A percentile compares a stretch with the other conserved stretches of the same genome.
Evolutionary conservation across 2,888 invertebrate species (phyloP).

Genomic region (Leuctra nigra): DNA sequence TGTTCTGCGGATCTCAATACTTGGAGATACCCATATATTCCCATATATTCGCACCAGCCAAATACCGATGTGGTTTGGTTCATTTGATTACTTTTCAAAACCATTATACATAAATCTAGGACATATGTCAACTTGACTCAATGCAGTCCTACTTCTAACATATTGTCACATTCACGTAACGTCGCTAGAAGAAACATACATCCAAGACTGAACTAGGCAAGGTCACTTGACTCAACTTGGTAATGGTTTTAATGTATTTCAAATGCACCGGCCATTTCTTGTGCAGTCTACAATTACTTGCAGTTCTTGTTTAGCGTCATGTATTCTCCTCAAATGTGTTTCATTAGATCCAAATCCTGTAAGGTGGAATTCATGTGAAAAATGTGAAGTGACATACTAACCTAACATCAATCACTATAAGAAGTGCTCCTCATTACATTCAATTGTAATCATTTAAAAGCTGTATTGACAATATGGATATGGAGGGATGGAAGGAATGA

Average conservation of each 20-base stretch:
- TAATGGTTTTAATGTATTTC: conserved; percentile 3
- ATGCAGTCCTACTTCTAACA: conserved; percentile 7
- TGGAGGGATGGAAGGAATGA: too few species aligned
- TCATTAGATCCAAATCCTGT: conserved; percentile 14
- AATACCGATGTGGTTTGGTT: too few species aligned
- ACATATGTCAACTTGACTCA: too few species aligned
- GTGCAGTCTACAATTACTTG: conserved; percentile 2
- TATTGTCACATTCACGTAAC: not conserved
- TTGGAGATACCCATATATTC: too few species aligned
- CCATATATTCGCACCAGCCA: too few species aligned
- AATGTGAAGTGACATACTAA: conserved; percentile 15
- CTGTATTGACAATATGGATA: too few species aligned
- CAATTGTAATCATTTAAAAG: conserved; percentile 6
- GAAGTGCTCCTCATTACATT: conserved; percentile 3
- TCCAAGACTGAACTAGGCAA: conserved; percentile 13
- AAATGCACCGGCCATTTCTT: conserved; percentile 10
- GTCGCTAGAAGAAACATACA: not conserved
- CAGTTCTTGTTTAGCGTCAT: not conserved
- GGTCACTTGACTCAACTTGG: conserved; percentile 15
- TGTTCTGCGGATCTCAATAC: too few species aligned
- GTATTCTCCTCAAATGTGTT: not conserved
- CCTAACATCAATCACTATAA: conserved; percentile 17
- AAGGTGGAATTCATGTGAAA: conserved; percentile 15
- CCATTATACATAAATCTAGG: too few species aligned
- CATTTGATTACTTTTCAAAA: too few species aligned